These are phyloP conservation scores for Dipodomys spectabilis DNA, from an alignment of 2,113 vertebrate species.

Conservation along the genomic window DNA sequence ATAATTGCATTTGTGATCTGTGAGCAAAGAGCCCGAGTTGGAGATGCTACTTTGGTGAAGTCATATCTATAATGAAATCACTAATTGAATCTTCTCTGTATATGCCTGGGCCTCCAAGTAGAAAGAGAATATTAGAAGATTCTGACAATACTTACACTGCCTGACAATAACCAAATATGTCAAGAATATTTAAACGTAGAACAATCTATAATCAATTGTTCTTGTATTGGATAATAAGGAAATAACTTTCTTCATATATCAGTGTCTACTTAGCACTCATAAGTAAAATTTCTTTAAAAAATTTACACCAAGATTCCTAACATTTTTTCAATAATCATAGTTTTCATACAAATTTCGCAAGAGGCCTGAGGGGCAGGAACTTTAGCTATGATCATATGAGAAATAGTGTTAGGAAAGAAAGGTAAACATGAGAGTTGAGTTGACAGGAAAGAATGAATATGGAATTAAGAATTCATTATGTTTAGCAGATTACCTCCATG, in stretches of 20 bases:
- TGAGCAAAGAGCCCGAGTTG: neutral
- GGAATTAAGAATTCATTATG: neutral
- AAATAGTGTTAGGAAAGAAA: neutral
- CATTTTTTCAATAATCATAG: neutral
- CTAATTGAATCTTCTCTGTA: conserved; percentile 45
- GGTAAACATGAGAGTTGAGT: neutral
- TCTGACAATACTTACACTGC: neutral
- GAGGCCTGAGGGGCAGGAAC: neutral
- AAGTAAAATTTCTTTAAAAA: neutral
- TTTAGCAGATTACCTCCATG: neutral
- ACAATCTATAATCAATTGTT: conserved; percentile 3
- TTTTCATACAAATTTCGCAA: neutral
- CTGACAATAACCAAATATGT: neutral
- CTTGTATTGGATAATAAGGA: neutral
- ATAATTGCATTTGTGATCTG: conserved; percentile 63
- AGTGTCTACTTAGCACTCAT: neutral
- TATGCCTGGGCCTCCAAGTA: neutral
- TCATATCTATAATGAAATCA: conserved; percentile 70
- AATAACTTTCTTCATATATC: neutral
- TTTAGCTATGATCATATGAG: neutral
- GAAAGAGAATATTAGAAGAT: neutral
- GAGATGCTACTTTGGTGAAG: neutral
- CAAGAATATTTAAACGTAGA: conserved; percentile 14
- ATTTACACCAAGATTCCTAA: neutral
- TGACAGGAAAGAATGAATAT: neutral